Percentiles rank a stretch among this genome's conserved stretches.
Evolutionary conservation across 2,888 invertebrate species (phyloP).

Genomic region (Calameuta pallipes): DNA sequence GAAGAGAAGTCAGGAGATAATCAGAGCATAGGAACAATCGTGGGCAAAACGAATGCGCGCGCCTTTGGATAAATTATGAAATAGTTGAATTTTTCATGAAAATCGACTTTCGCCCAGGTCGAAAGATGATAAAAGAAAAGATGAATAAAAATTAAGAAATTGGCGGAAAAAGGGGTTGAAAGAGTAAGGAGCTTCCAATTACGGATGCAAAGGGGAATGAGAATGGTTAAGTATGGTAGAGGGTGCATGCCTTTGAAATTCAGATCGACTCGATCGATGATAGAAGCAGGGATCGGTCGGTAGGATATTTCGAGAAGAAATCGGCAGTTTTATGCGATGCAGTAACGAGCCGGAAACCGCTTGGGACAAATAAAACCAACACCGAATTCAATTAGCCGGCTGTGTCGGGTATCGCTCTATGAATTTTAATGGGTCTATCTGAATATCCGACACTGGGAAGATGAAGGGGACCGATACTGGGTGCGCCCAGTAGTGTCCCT

Average conservation of each 20-base stretch:
- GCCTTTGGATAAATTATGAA: background rate
- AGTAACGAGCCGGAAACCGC: background rate
- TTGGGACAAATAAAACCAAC: background rate
- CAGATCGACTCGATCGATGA: constrained; percentile 42
- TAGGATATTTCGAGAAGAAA: background rate
- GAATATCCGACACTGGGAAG: constrained; percentile 23
- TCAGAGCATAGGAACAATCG: background rate
- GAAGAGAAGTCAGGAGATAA: background rate
- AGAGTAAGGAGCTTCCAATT: background rate
- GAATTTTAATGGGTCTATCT: constrained; percentile 39
- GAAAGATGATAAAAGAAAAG: background rate
- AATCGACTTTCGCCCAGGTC: background rate
- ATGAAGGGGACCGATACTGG: background rate
- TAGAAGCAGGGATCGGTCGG: background rate
- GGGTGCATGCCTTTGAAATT: constrained; percentile 35
- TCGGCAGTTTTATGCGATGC: background rate
- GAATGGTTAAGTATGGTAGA: background rate
- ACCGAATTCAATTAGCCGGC: constrained; percentile 37
- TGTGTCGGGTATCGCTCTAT: constrained; percentile 35
- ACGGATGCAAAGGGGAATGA: background rate
- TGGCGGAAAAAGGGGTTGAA: background rate
- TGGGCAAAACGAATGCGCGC: background rate
- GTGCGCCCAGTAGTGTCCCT: background rate
- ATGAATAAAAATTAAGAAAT: background rate
- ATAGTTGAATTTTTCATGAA: background rate